Evolutionary conservation across 2,113 vertebrate species (phyloP).

Genomic region (Mormyrus lacerda): DNA sequence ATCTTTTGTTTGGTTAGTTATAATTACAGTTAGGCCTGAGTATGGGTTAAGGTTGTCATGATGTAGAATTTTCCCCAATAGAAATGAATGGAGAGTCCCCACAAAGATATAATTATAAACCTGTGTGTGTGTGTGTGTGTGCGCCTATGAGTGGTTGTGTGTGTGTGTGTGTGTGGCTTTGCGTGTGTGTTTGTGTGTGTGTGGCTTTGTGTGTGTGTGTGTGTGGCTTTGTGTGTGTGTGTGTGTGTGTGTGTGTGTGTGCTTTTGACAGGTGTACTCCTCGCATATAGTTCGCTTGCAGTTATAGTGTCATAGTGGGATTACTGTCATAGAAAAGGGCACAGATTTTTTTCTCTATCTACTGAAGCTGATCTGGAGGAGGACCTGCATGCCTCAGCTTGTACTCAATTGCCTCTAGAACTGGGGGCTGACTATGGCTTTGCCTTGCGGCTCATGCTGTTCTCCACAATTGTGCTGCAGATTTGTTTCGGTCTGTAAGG

Average conservation of each 20-base stretch:
- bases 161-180: too few relatives aligned
- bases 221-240: too few relatives aligned
- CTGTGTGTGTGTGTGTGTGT: too few relatives aligned
- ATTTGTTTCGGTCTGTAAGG: not conserved
- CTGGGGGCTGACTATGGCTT: not conserved
- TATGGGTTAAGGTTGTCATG: too few relatives aligned
- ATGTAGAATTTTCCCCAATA: too few relatives aligned
- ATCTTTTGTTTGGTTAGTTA: too few relatives aligned
- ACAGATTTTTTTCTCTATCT: not conserved
- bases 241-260: not conserved
- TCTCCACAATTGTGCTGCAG: not conserved
- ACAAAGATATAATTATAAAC: too few relatives aligned
- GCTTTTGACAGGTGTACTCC: not conserved
- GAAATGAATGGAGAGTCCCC: too few relatives aligned
- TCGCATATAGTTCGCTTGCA: not conserved
- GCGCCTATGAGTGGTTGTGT: too few relatives aligned
- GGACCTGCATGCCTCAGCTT: not conserved
- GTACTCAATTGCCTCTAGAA: not conserved
- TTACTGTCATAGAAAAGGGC: not conserved
- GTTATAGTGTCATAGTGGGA: not conserved
- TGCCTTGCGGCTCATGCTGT: not conserved
- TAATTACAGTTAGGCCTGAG: too few relatives aligned
- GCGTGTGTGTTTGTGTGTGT: too few relatives aligned
- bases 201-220: too few relatives aligned
- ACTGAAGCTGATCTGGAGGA: not conserved